phyloP scores from a whole-genome alignment of 2,113 vertebrate genomes.

The Erinaceus europaeus region DNA sequence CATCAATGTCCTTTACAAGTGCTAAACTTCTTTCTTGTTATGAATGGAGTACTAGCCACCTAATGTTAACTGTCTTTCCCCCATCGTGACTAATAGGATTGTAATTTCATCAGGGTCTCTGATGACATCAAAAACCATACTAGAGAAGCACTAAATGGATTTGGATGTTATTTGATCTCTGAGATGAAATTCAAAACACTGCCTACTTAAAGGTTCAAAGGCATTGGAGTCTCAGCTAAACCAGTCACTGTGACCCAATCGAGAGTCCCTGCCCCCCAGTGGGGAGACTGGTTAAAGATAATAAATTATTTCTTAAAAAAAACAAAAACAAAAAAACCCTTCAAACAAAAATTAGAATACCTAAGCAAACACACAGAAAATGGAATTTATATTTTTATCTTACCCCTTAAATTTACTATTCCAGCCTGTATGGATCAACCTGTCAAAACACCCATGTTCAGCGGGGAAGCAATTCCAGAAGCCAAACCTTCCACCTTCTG shows the following conservation, averaged over 20 bases:
- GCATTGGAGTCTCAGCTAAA: neutral
- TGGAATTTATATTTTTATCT: too few species aligned
- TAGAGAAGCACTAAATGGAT: constrained; percentile 62
- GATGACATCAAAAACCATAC: constrained; percentile 63
- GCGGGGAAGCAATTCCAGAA: too few species aligned
- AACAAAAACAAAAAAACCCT: too few species aligned
- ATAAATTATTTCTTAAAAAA: constrained; percentile 38
- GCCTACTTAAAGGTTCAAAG: constrained; percentile 43
- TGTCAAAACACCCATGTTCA: too few species aligned
- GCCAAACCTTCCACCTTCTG: too few species aligned
- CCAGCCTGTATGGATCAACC: too few species aligned
- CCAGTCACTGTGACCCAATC: neutral
- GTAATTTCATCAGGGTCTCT: constrained; percentile 77
- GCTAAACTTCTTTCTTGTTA: constrained; percentile 70
- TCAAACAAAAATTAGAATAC: neutral
- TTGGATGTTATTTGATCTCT: constrained; percentile 68
- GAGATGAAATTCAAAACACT: constrained; percentile 65
- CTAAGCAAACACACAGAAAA: neutral
- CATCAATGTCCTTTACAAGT: constrained; percentile 74
- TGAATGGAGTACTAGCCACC: constrained; percentile 70
- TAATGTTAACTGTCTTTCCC: constrained; percentile 62
- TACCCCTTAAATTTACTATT: too few species aligned
- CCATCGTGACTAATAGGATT: constrained; percentile 72
- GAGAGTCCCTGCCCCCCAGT: neutral
- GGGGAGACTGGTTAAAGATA: neutral